A percentile compares a stretch with the other conserved stretches of the same genome.
Evolutionary conservation across 2,113 vertebrate species (phyloP).

Genomic region (Struthio camelus): DNA sequence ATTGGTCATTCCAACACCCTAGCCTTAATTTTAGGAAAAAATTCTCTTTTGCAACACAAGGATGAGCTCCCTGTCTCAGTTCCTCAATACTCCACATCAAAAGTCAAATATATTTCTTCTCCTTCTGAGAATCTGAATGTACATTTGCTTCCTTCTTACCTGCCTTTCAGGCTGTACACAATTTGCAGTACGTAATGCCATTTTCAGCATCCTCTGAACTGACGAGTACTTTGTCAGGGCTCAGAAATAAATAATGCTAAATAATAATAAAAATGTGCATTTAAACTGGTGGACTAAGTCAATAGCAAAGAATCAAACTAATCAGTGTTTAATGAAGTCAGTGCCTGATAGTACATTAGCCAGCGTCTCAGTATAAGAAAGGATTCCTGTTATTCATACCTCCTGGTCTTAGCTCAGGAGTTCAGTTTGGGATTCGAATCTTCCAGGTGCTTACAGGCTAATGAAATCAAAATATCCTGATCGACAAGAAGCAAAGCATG

Average conservation of each 20-base stretch:
- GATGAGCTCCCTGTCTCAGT: background rate
- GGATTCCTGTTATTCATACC: background rate
- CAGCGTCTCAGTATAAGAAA: background rate
- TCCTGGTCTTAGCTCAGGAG: background rate
- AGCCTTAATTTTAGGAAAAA: background rate
- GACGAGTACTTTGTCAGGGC: background rate
- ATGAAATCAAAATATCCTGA: slow-evolving; percentile 71
- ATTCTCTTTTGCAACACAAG: background rate
- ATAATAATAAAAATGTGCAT: background rate
- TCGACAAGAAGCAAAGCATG: slow-evolving; percentile 73
- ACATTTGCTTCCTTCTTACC: background rate
- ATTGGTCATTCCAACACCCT: background rate
- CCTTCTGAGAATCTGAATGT: background rate
- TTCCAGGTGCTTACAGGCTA: slow-evolving; percentile 44
- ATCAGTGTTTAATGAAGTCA: slow-evolving; percentile 26
- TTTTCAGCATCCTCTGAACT: background rate
- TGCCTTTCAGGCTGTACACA: background rate
- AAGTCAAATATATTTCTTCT: background rate
- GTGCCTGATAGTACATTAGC: background rate
- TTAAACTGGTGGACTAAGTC: background rate
- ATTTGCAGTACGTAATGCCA: background rate
- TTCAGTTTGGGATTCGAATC: slow-evolving; percentile 38
- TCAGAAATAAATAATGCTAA: background rate
- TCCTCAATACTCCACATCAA: background rate
- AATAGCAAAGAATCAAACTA: background rate